Evolutionary conservation across 1,140 invertebrate genomes (phyloP).

Genomic region (Anagrus nilaparvatae): DNA sequence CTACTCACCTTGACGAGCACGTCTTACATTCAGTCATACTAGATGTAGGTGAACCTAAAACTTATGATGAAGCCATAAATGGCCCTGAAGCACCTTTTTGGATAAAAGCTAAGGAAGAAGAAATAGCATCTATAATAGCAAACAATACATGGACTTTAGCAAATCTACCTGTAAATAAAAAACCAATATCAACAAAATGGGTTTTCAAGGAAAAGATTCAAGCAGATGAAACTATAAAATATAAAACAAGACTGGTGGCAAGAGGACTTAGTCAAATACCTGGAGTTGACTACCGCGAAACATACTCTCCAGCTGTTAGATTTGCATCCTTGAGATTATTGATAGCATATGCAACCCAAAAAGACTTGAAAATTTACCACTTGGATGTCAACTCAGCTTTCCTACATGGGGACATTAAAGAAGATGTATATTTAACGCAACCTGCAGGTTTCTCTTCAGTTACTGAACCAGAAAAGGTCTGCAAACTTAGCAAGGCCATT

Average conservation of each 20-base stretch:
- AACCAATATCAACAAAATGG: slow-evolving; percentile 7
- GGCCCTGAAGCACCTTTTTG: slow-evolving; percentile 16
- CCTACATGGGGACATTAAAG: no score
- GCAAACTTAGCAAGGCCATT: no score
- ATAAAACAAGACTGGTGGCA: slow-evolving; percentile 20
- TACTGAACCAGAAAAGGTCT: no score
- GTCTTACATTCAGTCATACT: not conserved
- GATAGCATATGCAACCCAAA: no score
- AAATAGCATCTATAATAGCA: slow-evolving; percentile 13
- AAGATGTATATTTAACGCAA: no score
- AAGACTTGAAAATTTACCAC: no score
- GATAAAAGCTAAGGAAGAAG: slow-evolving; percentile 25
- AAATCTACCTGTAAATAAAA: slow-evolving; percentile 5
- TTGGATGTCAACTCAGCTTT: no score
- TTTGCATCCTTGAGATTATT: no score
- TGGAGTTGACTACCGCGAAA: slow-evolving; percentile 13
- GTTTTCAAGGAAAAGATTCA: slow-evolving; percentile 1
- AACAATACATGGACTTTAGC: slow-evolving; percentile 2
- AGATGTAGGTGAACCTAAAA: not conserved
- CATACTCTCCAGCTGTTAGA: no score
- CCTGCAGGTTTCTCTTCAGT: no score
- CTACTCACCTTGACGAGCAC: not conserved
- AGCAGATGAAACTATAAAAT: slow-evolving; percentile 4
- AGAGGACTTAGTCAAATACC: slow-evolving; percentile 21
- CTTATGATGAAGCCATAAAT: slow-evolving; percentile 14